Conservation (phyloP, 2,888 invertebrate genomes). For the Oligia latruncula region DNA sequence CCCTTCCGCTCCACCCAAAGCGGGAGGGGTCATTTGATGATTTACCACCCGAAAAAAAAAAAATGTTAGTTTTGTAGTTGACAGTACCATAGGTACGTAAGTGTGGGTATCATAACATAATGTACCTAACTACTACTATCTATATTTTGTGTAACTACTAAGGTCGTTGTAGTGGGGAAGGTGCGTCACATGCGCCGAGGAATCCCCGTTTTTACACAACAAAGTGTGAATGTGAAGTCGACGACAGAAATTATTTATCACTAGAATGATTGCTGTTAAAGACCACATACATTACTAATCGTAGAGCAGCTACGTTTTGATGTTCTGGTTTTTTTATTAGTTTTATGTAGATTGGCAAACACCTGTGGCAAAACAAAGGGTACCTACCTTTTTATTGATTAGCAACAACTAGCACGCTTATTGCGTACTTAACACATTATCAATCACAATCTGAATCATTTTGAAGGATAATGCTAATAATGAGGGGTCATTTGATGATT, state of each 20-base stretch:
- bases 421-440: too few relatives aligned
- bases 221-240: slow-evolving; percentile 3
- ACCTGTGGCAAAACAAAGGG: too few relatives aligned
- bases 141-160: too few relatives aligned
- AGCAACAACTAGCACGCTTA: too few relatives aligned
- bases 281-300: slow-evolving; percentile 22
- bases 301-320: not conserved
- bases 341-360: not conserved
- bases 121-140: not conserved
- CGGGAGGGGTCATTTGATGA: too few relatives aligned
- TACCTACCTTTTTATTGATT: too few relatives aligned
- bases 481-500: too few relatives aligned
- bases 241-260: slow-evolving; percentile 10
- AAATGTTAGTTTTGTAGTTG: too few relatives aligned
- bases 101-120: not conserved
- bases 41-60: too few relatives aligned
- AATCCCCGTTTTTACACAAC: slow-evolving; percentile 45
- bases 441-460: too few relatives aligned
- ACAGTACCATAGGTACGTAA: not conserved
- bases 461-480: too few relatives aligned
- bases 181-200: slow-evolving; percentile 13
- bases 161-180: not conserved
- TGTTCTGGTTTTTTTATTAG: not conserved
- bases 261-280: not conserved
- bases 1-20: too few relatives aligned